These are phyloP conservation scores for Drosophila suboccidentalis DNA, from an alignment of 2,888 invertebrate genomes.

Conservation along the genomic window DNA sequence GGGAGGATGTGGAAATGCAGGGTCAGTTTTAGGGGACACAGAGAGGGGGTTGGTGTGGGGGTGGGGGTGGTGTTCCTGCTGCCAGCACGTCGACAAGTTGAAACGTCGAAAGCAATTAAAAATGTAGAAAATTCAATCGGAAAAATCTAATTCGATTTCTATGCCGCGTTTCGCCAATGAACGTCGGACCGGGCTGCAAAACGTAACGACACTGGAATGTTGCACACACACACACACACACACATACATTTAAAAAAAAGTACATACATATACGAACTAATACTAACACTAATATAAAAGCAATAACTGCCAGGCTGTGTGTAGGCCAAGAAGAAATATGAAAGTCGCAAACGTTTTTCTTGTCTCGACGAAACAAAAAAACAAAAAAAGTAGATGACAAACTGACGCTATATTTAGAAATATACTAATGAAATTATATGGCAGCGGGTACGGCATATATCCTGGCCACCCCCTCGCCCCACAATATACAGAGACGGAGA, in stretches of 20 bases:
- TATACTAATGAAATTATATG: conserved; percentile 78
- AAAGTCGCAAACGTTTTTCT: conserved; percentile 58
- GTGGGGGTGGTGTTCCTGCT: conserved; percentile 4
- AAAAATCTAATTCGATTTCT: conserved; percentile 85
- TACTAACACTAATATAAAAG: conserved; percentile 44
- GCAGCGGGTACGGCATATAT: conserved; percentile 58
- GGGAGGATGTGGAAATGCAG: conserved; percentile 12
- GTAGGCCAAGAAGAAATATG: conserved; percentile 76
- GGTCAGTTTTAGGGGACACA: conserved; percentile 20
- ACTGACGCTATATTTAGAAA: conserved; percentile 70
- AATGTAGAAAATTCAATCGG: conserved; percentile 85
- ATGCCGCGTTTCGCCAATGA: conserved; percentile 75
- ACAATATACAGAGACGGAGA: conserved; percentile 28
- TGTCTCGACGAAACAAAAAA: conserved; percentile 34
- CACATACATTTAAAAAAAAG: conserved; percentile 20
- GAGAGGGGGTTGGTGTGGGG: not conserved
- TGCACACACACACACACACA: conserved; percentile 41
- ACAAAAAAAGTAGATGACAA: conserved; percentile 32
- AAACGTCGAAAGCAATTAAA: conserved; percentile 84
- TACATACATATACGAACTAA: conserved; percentile 16
- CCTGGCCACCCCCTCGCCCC: conserved; percentile 23
- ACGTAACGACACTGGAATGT: conserved; percentile 57
- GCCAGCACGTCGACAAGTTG: conserved; percentile 69
- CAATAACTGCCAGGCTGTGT: conserved; percentile 75
- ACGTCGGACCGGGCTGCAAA: conserved; percentile 50